Evolutionary conservation across 92 coral and sea anemone genomes (phyloP), one percentile per base, ranked within the genome.

Genomic region (Heliopora coerulea): DNA sequence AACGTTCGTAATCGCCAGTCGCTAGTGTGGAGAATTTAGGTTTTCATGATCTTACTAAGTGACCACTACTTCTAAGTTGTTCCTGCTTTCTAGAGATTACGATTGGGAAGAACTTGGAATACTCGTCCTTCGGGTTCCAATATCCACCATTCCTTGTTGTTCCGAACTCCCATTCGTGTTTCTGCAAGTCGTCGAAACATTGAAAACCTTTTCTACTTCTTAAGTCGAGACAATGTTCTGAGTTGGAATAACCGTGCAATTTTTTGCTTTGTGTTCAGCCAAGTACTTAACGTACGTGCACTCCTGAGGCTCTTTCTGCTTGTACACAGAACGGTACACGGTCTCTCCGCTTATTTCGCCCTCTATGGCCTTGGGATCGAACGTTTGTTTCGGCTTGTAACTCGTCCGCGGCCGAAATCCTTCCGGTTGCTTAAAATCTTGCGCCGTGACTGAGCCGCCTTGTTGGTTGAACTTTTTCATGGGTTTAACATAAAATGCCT

Each of bases 391-490:
- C n/a, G 97, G 97, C 77, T 80, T 74, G 48, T 83, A 72, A 15
- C 81, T 61, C n/a, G 91, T 88, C 52, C 97, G 79, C 8, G 97
- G 97, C 0, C 89, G 84, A 15, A 88, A 88, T 31, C 91, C 91
- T 31, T 56, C 80, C 15, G 96, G 96, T 2, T 96, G 96, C 73
- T 87, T 68, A 63, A 78, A 92, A 82, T 92, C 97, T 68, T 86
- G 86, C 35, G 83, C 83, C 15, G 97, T 92, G 0, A 92, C 91
- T 21, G 97, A 92, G 20, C 96, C 96, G 63, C 86, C 91, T 58
- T 89, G 90, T 39, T 76, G 79, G 81, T 70, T 44, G 35, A 92
- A 92, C 85, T 89, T 92, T 25, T 78, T 83, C 19, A 81, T 72
- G 7, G 97, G 97, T 49, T 92, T 92, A 1, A 87, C 87, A 37